phyloP scores from a whole-genome alignment of 2,888 invertebrate genomes.

The Acanthoscelides obtectus region DNA sequence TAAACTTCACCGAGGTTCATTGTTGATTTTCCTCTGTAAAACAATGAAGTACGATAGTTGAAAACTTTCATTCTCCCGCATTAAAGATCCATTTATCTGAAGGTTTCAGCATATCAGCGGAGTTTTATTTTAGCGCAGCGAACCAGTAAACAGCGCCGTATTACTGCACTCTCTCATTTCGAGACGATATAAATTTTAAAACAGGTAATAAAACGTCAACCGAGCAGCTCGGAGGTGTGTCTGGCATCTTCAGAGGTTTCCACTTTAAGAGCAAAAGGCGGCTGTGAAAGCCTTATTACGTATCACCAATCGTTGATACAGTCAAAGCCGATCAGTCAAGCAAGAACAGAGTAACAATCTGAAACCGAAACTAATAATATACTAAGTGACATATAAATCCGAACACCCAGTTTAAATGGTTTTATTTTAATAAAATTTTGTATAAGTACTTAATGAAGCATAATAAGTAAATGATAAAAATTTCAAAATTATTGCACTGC shows the following conservation, averaged over 20 bases:
- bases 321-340: too few relatives aligned
- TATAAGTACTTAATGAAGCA: too few relatives aligned
- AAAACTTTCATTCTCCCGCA: background rate
- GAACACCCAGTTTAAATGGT: too few relatives aligned
- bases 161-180: background rate
- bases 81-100: background rate
- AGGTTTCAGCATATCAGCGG: background rate
- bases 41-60: background rate
- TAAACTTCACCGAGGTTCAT: too few relatives aligned
- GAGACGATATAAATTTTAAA: background rate
- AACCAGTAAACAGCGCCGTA: background rate
- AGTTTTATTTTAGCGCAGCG: background rate
- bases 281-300: background rate
- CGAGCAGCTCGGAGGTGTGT: background rate
- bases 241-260: background rate
- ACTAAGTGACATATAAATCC: too few relatives aligned
- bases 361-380: too few relatives aligned
- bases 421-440: too few relatives aligned
- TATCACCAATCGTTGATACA: background rate
- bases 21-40: background rate
- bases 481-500: too few relatives aligned
- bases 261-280: background rate
- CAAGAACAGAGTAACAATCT: too few relatives aligned
- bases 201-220: background rate
- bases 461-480: too few relatives aligned